Evolutionary conservation across 2,888 invertebrate genomes (phyloP), one percentile per base, ranked within the genome.

Genomic region (Drosophila phalerata): DNA sequence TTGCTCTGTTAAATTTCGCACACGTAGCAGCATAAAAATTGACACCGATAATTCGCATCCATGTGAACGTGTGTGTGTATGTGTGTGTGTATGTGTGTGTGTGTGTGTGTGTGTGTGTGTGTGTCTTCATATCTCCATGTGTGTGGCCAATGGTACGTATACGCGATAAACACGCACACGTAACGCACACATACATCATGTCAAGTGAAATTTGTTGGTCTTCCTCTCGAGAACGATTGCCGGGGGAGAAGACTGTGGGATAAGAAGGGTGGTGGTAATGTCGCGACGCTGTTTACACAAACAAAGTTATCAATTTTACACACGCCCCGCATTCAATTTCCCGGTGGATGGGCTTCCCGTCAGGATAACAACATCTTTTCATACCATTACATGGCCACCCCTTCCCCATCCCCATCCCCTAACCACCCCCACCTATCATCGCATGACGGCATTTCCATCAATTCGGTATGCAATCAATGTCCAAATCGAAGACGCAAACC

Each of bases 391-490:
- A 57, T 22, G 2, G 42, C 47, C 68, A 49, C 48, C 42, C 17
- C 8, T 25, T n/a, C 37, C 9, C 28, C 47, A 62, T 42, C 48
- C 42, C 17, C 8, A 19, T n/a, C 37, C 9, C 28, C 40, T 19
- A 9, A 5, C 3, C 22, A n/a, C 5, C 40, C 5, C 15, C 40
- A 3, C 8, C 3, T 51, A 57, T 22, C 38, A 13, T 34, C 40
- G 62, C 45, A 38, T 75, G 72, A 65, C 70, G 71, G 80, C 55
- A 74, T 76, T 85, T 78, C 70, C 85, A 86, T 88, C 86, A 89
- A 89, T 89, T 90, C 86, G 73, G 83, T 90, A 91, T 89, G 90
- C 90, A 90, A 91, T 90, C 91, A 90, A 81, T 90, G 88, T 90
- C 83, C 84, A 87, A 91, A 89, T 83, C 84, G 83, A 79, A 82